These are phyloP conservation scores for Pachypeltis micranthus DNA, from an alignment of 1,140 invertebrate genomes.

Conservation along the genomic window DNA sequence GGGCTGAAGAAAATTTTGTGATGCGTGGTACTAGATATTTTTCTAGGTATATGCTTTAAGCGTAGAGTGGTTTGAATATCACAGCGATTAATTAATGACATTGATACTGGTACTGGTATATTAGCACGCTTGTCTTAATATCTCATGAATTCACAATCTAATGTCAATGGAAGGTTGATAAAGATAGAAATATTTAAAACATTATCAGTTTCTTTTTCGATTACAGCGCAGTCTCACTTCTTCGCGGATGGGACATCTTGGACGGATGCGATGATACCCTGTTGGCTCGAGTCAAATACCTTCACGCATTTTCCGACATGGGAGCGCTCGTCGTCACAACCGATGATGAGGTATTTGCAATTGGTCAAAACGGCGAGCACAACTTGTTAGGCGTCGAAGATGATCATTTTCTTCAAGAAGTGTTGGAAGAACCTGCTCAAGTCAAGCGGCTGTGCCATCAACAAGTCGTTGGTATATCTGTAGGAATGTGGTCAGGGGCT, in stretches of 20 bases:
- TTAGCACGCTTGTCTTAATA: not conserved
- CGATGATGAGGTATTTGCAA: not conserved
- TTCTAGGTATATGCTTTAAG: no score
- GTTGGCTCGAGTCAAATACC: not conserved
- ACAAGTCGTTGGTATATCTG: not conserved
- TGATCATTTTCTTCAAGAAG: not conserved
- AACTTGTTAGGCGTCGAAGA: not conserved
- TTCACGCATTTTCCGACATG: not conserved
- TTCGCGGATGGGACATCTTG: slow-evolving; percentile 1
- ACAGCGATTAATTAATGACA: no score
- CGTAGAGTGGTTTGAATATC: no score
- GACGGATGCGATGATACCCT: not conserved
- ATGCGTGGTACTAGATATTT: no score
- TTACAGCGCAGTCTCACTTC: not conserved
- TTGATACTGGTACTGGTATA: no score
- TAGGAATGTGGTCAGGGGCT: not conserved
- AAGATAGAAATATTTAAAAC: not conserved
- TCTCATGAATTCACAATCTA: not conserved
- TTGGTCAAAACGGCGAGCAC: not conserved
- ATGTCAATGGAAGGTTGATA: not conserved
- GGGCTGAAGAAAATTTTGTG: no score
- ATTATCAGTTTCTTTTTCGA: not conserved
- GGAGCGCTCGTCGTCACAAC: not conserved
- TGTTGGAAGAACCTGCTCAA: not conserved
- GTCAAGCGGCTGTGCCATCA: not conserved